These are phyloP conservation scores for Spisula solida DNA, from an alignment of 2,888 invertebrate species.

Conservation along the genomic window DNA sequence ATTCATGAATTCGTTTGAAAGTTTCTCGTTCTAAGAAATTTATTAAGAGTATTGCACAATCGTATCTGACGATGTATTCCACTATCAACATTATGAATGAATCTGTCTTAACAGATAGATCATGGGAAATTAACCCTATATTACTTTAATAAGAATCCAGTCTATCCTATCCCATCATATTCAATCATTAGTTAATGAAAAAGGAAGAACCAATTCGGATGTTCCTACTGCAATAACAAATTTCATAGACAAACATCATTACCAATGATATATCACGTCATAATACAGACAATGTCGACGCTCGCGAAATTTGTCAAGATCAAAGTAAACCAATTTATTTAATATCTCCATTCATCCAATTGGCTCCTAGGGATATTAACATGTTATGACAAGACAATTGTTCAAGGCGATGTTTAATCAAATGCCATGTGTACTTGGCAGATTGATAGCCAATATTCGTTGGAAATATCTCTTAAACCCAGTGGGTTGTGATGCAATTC, in stretches of 20 bases:
- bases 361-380: not conserved
- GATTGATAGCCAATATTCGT: not conserved
- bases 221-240: not conserved
- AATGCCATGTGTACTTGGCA: not conserved
- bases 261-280: not conserved
- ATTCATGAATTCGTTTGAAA: too few species aligned
- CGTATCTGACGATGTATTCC: too few species aligned
- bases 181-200: not conserved
- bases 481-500: constrained; percentile 10
- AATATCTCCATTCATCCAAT: not conserved
- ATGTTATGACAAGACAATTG: constrained; percentile 15
- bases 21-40: too few species aligned
- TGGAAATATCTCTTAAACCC: not conserved
- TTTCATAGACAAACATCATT: not conserved
- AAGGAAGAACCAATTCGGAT: not conserved
- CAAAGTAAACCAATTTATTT: not conserved
- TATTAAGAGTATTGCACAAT: too few species aligned
- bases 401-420: not conserved
- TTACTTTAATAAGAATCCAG: not conserved
- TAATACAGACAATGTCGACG: too few species aligned
- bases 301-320: not conserved
- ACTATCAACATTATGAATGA: not conserved
- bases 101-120: not conserved
- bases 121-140: not conserved
- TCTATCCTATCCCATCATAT: not conserved